These are phyloP conservation scores for Macrocentrus cingulum DNA, from an alignment of 1,140 invertebrate genomes.

Conservation along the genomic window DNA sequence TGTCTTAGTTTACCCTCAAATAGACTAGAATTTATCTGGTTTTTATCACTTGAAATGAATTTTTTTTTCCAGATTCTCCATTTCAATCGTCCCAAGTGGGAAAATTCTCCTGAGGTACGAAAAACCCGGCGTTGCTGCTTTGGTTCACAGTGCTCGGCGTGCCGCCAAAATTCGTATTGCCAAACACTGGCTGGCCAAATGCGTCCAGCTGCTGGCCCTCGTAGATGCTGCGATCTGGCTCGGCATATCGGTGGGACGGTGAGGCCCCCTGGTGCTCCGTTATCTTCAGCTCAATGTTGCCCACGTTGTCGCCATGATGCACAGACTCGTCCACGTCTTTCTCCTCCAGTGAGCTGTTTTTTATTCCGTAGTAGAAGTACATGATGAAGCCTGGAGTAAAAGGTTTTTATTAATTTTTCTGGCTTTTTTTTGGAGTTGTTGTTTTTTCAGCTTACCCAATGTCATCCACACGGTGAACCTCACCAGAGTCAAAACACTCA, in stretches of 20 bases:
- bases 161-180: constrained; percentile 51
- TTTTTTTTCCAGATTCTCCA: neutral
- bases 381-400: constrained; percentile 71
- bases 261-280: constrained; percentile 54
- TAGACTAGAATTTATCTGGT: no score
- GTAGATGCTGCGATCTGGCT: constrained; percentile 41
- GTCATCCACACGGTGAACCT: constrained; percentile 92
- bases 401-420: neutral
- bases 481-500: constrained; percentile 85
- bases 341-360: constrained; percentile 78
- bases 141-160: constrained; percentile 37
- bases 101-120: constrained; percentile 54
- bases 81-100: constrained; percentile 61
- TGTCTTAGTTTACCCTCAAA: no score
- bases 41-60: neutral
- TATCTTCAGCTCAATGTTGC: constrained; percentile 61
- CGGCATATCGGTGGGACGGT: constrained; percentile 33
- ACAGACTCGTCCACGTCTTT: constrained; percentile 45
- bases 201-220: constrained; percentile 49
- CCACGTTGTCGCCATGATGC: constrained; percentile 34
- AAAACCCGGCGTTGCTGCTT: constrained; percentile 36
- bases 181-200: constrained; percentile 53
- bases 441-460: constrained; percentile 63
- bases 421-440: neutral
- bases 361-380: constrained; percentile 92